phyloP scores from a whole-genome alignment of 2,888 invertebrate genomes.

The Zonitis immaculata region DNA sequence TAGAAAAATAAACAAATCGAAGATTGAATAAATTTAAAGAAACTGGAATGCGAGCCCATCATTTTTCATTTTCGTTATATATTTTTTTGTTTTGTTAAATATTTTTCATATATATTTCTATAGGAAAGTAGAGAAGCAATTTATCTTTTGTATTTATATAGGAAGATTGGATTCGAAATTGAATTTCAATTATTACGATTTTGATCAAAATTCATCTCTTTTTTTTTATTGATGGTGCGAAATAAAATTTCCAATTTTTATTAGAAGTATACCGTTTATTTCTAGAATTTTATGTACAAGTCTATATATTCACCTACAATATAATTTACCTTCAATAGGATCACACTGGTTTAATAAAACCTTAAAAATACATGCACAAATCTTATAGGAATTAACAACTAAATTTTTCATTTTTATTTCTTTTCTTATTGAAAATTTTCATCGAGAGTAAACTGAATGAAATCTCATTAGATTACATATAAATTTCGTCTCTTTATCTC shows the following conservation, averaged over 20 bases:
- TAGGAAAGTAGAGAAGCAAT: too few species aligned
- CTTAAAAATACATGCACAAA: constrained; percentile 46
- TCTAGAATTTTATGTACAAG: constrained; percentile 42
- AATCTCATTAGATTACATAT: neutral
- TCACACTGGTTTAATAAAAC: constrained; percentile 43
- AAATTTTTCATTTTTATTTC: neutral
- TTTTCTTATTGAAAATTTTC: neutral
- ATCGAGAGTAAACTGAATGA: neutral
- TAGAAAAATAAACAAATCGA: too few species aligned
- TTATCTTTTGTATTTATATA: too few species aligned
- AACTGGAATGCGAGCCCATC: too few species aligned
- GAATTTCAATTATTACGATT: too few species aligned
- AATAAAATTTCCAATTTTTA: constrained; percentile 13
- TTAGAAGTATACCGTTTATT: constrained; percentile 46
- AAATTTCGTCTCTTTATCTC: neutral
- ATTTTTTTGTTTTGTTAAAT: too few species aligned
- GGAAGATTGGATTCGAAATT: too few species aligned
- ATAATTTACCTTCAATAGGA: constrained; percentile 39
- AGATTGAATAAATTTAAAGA: too few species aligned
- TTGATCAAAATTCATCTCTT: too few species aligned
- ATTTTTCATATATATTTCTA: too few species aligned
- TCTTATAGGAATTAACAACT: constrained; percentile 6
- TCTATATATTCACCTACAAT: constrained; percentile 35
- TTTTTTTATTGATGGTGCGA: neutral
- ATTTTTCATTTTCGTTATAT: too few species aligned